These are phyloP conservation scores for Carlito syrichta DNA, from an alignment of 2,113 vertebrate genomes.

Conservation along the genomic window DNA sequence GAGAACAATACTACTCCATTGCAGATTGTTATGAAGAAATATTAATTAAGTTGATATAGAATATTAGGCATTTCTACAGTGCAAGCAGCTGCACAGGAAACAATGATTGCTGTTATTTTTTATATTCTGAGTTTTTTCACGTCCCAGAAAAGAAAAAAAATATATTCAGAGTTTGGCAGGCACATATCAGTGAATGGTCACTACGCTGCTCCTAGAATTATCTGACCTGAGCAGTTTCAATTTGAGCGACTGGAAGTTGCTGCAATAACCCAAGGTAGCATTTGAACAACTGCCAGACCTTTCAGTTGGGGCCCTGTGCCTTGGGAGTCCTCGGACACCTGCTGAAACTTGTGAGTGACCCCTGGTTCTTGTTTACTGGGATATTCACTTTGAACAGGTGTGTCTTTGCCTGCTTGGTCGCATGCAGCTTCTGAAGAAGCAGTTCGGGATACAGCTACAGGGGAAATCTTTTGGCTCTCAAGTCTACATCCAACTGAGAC, in stretches of 20 bases:
- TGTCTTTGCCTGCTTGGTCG: background rate
- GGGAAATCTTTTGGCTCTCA: background rate
- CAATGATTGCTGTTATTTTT: background rate
- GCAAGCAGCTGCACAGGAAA: background rate
- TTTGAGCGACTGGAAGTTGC: background rate
- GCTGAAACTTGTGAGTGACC: background rate
- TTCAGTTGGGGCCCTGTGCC: background rate
- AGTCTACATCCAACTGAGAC: accelerated
- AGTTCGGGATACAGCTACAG: background rate
- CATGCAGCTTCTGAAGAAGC: background rate
- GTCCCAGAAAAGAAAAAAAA: background rate
- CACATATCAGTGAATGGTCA: background rate
- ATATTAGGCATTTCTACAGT: background rate
- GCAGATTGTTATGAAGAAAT: background rate
- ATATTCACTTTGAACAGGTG: background rate
- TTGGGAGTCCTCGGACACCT: background rate
- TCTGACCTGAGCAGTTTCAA: background rate
- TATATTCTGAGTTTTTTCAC: background rate
- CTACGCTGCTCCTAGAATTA: accelerated
- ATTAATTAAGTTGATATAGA: background rate
- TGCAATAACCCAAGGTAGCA: background rate
- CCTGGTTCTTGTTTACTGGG: background rate
- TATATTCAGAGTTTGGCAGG: background rate
- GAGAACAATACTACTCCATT: background rate
- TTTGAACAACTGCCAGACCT: background rate